Evolutionary conservation across 1,140 invertebrate species (phyloP), one percentile per base, ranked within the genome.

Genomic region (Mesaphorura yosii): DNA sequence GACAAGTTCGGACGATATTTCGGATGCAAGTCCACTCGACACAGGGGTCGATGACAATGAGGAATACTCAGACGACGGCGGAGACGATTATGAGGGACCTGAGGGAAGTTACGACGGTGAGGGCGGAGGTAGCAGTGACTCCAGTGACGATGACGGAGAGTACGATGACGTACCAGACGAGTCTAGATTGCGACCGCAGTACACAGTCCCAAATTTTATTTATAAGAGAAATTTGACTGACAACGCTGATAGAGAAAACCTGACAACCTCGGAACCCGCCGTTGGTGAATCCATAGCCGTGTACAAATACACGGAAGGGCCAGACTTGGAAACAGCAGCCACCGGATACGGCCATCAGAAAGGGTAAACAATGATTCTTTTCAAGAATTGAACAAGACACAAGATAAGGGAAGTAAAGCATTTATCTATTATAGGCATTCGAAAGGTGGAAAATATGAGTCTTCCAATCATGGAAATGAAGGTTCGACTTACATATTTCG

Each of bases 271-370:
- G 31, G 31, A 34, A 10, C n/a, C 31, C 10, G n/a, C 10, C n/a
- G 31, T 34, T 10, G n/a, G 31, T 34, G 31, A 34, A 34, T 34
- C 31, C n/a, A n/a, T n/a, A 34, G 31, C 31, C 31, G 31, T 34
- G n/a, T 34, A 34, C 10, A 34, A 34, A n/a, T n/a, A n/a, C n/a
- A n/a, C n/a, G n/a, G n/a, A n/a, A n/a, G n/a, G n/a, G n/a, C n/a
- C 10, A 34, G 52, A 54, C 27, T 28, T 54, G 3, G 52, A 54
- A 34, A 48, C 52, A 15, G 52, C 52, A 22, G 52, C 52, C 15
- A 54, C 52, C 25, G 52, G 52, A 4, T 54, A 54, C 23, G 52
- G 44, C 15, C 20, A 26, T n/a, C n/a, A n/a, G n/a, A n/a, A n/a
- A n/a, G n/a, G n/a, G n/a, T n/a, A n/a, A n/a, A n/a, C n/a, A n/a